Conservation (phyloP, 1,140 invertebrate genomes). For the Choristoneura fumiferana region DNA sequence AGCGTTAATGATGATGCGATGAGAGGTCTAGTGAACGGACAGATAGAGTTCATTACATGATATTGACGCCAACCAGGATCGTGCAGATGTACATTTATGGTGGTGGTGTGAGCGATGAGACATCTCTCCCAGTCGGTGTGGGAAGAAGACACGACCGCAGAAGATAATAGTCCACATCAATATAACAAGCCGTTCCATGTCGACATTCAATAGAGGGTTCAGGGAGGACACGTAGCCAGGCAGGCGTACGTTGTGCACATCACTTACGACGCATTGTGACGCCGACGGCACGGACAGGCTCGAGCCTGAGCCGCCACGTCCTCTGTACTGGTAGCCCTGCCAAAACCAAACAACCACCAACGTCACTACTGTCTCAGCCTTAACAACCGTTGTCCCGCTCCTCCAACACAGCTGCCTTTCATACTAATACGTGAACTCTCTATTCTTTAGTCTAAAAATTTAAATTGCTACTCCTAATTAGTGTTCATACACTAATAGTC, state of each 20-base stretch:
- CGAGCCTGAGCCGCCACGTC: conserved; percentile 83
- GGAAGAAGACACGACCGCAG: conserved; percentile 59
- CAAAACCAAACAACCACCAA: conserved; percentile 71
- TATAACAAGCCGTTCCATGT: conserved; percentile 54
- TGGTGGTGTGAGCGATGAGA: conserved; percentile 59
- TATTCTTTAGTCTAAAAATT: not conserved
- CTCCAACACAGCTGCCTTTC: not conserved
- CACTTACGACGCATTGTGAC: conserved; percentile 81
- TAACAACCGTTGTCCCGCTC: conserved; percentile 7
- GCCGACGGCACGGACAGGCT: conserved; percentile 87
- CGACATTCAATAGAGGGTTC: conserved; percentile 58
- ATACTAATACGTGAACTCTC: conserved; percentile 9
- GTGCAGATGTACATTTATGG: conserved; percentile 62
- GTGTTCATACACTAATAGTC: not conserved
- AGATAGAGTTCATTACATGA: conserved; percentile 45
- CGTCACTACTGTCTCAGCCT: conserved; percentile 39
- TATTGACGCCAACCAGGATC: conserved; percentile 53
- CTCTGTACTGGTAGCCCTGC: conserved; percentile 71
- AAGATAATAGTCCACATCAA: conserved; percentile 63
- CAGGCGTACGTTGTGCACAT: conserved; percentile 45
- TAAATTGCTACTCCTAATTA: conserved; percentile 1
- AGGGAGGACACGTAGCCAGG: conserved; percentile 46
- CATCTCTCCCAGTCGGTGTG: conserved; percentile 62
- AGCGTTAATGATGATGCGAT: conserved; percentile 54
- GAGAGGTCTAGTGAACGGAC: conserved; percentile 52